Percentiles rank a stretch among this genome's conserved stretches.
phyloP scores from a whole-genome alignment of 2,888 invertebrate species.

The Elaeidobius kamerunicus region DNA sequence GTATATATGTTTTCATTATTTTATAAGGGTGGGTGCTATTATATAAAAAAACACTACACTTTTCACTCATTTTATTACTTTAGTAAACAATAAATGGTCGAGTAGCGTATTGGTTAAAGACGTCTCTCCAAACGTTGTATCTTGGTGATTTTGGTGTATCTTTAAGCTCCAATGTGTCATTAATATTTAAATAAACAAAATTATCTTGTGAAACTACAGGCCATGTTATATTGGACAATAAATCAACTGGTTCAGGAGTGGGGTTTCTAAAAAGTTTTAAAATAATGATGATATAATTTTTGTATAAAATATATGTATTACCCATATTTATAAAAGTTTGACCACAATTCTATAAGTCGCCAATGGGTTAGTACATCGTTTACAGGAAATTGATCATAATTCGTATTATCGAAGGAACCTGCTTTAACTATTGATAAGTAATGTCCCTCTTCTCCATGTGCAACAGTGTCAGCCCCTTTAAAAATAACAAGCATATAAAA shows the following conservation, averaged over 20 bases:
- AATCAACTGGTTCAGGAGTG: constrained; percentile 24
- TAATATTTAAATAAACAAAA: constrained; percentile 28
- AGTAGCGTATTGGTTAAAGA: constrained; percentile 24
- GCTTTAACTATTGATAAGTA: constrained; percentile 14
- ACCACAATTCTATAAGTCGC: constrained; percentile 29
- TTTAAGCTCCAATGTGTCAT: constrained; percentile 23
- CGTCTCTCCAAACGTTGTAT: constrained; percentile 22
- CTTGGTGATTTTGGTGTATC: constrained; percentile 19
- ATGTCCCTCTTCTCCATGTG: constrained; percentile 27
- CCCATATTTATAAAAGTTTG: constrained; percentile 26
- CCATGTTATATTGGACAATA: constrained; percentile 30
- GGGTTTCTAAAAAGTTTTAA: constrained; percentile 24
- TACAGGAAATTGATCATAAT: constrained; percentile 18
- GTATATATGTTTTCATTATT: too few species aligned
- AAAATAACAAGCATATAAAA: constrained; percentile 7
- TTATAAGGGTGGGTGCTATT: too few species aligned
- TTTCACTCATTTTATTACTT: too few species aligned
- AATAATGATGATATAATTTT: too few species aligned
- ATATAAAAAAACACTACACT: too few species aligned
- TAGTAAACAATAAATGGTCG: constrained; percentile 24
- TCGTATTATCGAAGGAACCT: constrained; percentile 21
- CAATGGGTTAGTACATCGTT: constrained; percentile 28
- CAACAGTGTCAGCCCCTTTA: constrained; percentile 28
- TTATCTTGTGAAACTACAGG: constrained; percentile 20
- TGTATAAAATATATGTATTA: constrained; percentile 1